A percentile compares a stretch with the other conserved stretches of the same genome.
Conservation (phyloP, 1,140 invertebrate genomes). For the Ceratosolen solmsi region DNA sequence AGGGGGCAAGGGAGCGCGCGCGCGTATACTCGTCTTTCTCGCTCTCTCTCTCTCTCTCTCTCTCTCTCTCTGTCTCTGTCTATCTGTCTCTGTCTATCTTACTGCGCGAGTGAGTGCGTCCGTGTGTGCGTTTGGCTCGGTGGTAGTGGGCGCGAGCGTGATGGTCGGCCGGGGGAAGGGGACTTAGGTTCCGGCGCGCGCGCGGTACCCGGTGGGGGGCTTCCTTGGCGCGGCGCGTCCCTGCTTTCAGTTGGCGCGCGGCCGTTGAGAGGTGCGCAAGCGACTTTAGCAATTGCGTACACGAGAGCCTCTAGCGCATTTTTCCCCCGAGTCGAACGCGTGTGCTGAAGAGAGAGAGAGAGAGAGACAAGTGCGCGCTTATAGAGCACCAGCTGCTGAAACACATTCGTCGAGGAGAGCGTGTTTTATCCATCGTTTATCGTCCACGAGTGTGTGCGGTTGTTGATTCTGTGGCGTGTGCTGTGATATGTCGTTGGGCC, state of each 20-base stretch:
- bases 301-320: neutral
- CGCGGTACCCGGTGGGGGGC: conserved; percentile 60
- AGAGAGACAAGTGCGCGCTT: neutral
- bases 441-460: neutral
- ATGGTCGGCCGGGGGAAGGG: conserved; percentile 43
- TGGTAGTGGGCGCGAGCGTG: no score
- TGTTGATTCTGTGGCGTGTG: conserved; percentile 27
- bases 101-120: no score
- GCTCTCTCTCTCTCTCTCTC: no score
- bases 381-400: neutral
- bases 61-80: no score
- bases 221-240: conserved; percentile 64
- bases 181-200: conserved; percentile 54
- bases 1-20: no score
- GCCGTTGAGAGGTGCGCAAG: conserved; percentile 67
- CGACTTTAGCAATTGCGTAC: neutral
- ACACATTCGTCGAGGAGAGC: neutral
- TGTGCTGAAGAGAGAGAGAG: conserved; percentile 2
- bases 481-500: conserved; percentile 14
- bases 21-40: no score
- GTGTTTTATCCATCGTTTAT: neutral
- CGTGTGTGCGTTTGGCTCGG: no score
- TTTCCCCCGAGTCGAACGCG: neutral
- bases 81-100: no score
- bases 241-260: conserved; percentile 72